Base-by-base conservation (phyloP, 2,888 invertebrate species). In the Deroplatys truncata region DNA sequence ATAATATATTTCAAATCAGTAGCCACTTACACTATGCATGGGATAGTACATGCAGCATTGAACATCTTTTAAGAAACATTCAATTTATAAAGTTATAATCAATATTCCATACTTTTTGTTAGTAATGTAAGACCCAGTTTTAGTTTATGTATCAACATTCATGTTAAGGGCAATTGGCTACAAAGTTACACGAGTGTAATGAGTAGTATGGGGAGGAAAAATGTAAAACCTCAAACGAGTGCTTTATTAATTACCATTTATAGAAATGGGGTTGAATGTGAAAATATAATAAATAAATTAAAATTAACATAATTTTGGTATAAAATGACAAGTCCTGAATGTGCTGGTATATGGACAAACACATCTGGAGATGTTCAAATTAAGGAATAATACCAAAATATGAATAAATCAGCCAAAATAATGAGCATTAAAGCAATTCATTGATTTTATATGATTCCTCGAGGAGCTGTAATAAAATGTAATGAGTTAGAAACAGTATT, bases 401-500 rank as follows among this genome's bases (percentile, higher is more conserved):
- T 72, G 5, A 2, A 16, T 72, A 72, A 72, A 72, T 72, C 25
- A 72, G 56, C 25, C 20, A 72, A 3, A 20, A 56, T 2, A 56
- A 20, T 20, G 16, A 7, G 56, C 9, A 25, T 25, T 72, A 5
- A 72, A 72, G 56, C 16, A 56, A 4, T 4, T 20, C 16, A 25
- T 15, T 72, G 16, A 20, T 5, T 72, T 72, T 72, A 92, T 86
- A 92, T 92, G 25, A 92, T 91, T 89, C 91, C 90, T 82, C 91
- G 91, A 90, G 97, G 96, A 91, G 97, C 96, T 91, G 96, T 96
- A 91, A 97, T 95, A 93, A 97, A 96, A 94, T 97, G 96, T 92
- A 97, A 94, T 89, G 96, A 95, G 94, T 97, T 97, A 84, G 97
- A 97, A 92, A 97, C 97, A 93, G 96, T 95, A 92, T 96, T 96